phyloP scores from a whole-genome alignment of 2,888 invertebrate genomes.

The Trichacis sp. region DNA sequence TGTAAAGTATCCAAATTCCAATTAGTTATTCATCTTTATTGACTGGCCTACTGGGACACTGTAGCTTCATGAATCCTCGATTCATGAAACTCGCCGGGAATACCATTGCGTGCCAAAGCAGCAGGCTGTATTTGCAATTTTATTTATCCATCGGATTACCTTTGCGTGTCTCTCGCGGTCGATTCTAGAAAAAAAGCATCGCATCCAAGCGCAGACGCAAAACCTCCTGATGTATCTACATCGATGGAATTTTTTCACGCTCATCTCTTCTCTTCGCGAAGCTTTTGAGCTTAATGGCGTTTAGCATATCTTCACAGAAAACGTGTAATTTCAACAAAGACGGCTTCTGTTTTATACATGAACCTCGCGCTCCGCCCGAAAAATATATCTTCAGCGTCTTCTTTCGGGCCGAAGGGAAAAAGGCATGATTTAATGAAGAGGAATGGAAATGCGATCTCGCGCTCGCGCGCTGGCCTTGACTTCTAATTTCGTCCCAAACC shows the following conservation, averaged over 20 bases:
- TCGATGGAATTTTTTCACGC: conserved; percentile 5
- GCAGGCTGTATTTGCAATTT: conserved; percentile 5
- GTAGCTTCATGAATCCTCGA: background rate
- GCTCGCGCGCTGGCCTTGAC: conserved; percentile 54
- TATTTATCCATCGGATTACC: conserved; percentile 4
- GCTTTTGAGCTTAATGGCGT: conserved; percentile 2
- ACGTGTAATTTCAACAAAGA: background rate
- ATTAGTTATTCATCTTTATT: background rate
- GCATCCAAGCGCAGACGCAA: conserved; percentile 8
- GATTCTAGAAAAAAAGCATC: conserved; percentile 7
- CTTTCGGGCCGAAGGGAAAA: background rate
- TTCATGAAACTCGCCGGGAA: background rate
- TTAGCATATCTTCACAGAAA: background rate
- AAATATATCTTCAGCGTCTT: too few relatives aligned
- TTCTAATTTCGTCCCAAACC: conserved; percentile 60
- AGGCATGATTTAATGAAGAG: conserved; percentile 8
- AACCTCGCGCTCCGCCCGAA: background rate
- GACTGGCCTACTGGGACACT: background rate
- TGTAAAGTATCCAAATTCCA: too few relatives aligned
- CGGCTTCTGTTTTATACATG: background rate
- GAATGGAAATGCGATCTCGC: conserved; percentile 41
- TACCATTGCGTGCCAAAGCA: conserved; percentile 3
- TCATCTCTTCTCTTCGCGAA: background rate
- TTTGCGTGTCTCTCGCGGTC: conserved; percentile 11
- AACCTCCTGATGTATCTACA: conserved; percentile 2